phyloP scores from a whole-genome alignment of 2,797 vertebrate species.

The Anguilla anguilla region DNA sequence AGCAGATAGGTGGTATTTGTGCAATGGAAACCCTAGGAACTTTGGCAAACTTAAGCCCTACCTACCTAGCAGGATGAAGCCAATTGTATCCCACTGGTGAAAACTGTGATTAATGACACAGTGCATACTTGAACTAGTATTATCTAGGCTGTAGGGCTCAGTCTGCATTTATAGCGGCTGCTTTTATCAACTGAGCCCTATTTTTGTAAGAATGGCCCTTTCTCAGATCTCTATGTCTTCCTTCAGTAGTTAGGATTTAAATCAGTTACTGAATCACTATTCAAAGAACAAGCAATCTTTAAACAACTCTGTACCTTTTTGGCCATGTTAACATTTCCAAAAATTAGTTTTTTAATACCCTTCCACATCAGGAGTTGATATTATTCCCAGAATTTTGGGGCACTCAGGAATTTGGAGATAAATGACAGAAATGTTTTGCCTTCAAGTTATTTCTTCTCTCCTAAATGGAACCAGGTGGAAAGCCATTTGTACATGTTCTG shows the following conservation, averaged over 20 bases:
- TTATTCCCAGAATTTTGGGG: conserved; percentile 20
- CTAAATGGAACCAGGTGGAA: conserved; percentile 33
- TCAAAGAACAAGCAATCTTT: background rate
- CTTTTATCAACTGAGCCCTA: background rate
- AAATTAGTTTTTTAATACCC: conserved; percentile 3
- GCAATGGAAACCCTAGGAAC: background rate
- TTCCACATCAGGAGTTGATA: conserved; percentile 18
- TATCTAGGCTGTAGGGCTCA: background rate
- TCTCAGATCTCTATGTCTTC: background rate
- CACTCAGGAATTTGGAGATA: conserved; percentile 18
- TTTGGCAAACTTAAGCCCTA: background rate
- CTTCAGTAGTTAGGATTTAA: background rate
- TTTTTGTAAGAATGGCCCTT: background rate
- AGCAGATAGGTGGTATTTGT: background rate
- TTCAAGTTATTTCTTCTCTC: conserved; percentile 28
- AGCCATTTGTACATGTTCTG: conserved; percentile 12
- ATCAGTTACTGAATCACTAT: background rate
- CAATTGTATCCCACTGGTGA: background rate
- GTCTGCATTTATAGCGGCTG: background rate
- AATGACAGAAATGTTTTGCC: conserved; percentile 31
- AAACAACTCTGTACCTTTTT: conserved; percentile 6
- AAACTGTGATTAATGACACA: background rate
- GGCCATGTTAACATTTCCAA: conserved; percentile 15
- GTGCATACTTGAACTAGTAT: background rate
- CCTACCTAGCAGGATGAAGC: background rate